Conservation (phyloP, 2,113 vertebrate genomes). For the Larimichthys polyactis region DNA sequence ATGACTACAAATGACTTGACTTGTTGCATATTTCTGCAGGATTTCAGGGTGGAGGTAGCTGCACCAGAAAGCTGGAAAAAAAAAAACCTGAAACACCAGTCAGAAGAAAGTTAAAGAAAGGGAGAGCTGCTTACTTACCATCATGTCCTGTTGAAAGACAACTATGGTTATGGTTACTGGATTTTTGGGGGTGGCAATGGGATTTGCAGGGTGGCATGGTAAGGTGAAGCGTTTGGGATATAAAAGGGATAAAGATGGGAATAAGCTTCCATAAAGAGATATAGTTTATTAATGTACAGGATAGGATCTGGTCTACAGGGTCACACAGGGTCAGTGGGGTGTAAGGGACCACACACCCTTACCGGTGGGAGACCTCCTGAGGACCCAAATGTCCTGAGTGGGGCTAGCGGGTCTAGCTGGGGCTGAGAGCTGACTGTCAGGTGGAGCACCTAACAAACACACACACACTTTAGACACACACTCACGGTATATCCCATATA, state of each 20-base stretch:
- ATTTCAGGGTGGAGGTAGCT: not conserved
- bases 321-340: constrained; percentile 26
- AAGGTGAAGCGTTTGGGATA: constrained; percentile 40
- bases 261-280: constrained; percentile 39
- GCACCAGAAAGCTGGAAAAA: not conserved
- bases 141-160: constrained; percentile 12
- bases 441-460: constrained; percentile 80
- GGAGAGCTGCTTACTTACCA: constrained; percentile 16
- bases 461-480: constrained; percentile 76
- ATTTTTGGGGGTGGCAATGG: not conserved
- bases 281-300: not conserved
- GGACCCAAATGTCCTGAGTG: constrained; percentile 85
- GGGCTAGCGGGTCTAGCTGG: constrained; percentile 77
- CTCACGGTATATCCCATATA: constrained; percentile 34
- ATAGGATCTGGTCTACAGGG: constrained; percentile 34
- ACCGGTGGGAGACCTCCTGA: constrained; percentile 83
- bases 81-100: not conserved
- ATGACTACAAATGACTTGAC: not conserved
- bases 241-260: constrained; percentile 35
- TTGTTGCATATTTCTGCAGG: not conserved
- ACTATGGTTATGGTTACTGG: constrained; percentile 17
- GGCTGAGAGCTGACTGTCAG: constrained; percentile 72
- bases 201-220: constrained; percentile 23
- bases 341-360: constrained; percentile 78
- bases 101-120: not conserved